Percentiles rank a stretch among this genome's conserved stretches.
Evolutionary conservation across 2,888 invertebrate genomes (phyloP).

Genomic region (Caprella mutica): DNA sequence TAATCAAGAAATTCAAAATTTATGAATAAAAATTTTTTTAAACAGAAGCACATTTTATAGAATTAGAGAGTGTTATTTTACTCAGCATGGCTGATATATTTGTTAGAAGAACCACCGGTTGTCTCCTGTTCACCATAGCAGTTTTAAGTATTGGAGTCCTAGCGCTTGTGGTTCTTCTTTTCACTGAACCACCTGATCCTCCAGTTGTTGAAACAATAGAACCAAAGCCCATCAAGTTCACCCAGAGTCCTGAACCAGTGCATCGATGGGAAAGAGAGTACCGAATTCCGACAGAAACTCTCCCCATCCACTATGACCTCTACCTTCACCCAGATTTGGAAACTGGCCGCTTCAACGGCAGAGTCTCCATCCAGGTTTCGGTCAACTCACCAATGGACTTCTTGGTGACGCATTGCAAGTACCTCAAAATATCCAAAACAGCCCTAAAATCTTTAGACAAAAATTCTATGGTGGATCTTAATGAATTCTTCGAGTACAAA

Average conservation of each 20-base stretch:
- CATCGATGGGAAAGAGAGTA: constrained; percentile 39
- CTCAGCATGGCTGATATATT: constrained; percentile 32
- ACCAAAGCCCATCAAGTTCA: too few relatives aligned
- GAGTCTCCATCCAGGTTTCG: constrained; percentile 41
- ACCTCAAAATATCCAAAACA: constrained; percentile 47
- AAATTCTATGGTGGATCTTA: constrained; percentile 21
- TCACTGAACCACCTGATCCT: neutral
- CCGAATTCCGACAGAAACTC: constrained; percentile 50
- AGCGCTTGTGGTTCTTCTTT: neutral
- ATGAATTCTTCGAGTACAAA: constrained; percentile 39
- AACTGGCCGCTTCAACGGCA: constrained; percentile 49
- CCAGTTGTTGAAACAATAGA: too few relatives aligned
- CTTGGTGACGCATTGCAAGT: constrained; percentile 51
- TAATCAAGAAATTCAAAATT: too few relatives aligned
- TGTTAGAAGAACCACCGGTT: constrained; percentile 21
- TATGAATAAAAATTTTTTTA: too few relatives aligned
- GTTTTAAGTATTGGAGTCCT: constrained; percentile 8
- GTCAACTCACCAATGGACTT: constrained; percentile 38
- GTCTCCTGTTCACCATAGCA: constrained; percentile 18
- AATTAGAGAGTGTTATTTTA: too few relatives aligned
- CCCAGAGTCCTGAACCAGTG: too few relatives aligned
- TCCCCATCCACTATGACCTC: constrained; percentile 57
- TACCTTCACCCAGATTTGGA: constrained; percentile 54
- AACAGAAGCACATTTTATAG: too few relatives aligned
- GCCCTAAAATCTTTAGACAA: constrained; percentile 34